Evolutionary conservation across 2,797 vertebrate species (phyloP).

Genomic region (Acanthurus tractus): DNA sequence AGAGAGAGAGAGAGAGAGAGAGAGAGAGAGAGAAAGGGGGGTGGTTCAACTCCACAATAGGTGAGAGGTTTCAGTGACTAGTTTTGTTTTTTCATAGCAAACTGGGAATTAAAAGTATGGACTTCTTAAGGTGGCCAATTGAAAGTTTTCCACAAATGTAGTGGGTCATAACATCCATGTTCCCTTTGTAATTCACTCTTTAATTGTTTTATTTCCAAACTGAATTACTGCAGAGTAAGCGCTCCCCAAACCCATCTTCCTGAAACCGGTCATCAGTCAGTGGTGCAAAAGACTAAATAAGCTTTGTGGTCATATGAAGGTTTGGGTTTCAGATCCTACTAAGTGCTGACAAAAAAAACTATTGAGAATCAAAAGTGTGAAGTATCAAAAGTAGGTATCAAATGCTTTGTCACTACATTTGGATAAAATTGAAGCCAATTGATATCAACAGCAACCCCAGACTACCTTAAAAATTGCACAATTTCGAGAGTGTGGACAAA

Average conservation of each 20-base stretch:
- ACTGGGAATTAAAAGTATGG: conserved; percentile 5
- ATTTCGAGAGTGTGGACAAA: no score
- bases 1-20: background rate
- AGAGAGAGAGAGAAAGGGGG: background rate
- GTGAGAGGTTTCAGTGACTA: background rate
- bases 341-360: no score
- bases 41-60: background rate
- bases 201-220: background rate
- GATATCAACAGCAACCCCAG: no score
- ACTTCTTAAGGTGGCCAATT: conserved; percentile 2
- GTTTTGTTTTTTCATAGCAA: background rate
- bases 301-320: no score
- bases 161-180: background rate
- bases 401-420: no score
- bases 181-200: conserved; percentile 12
- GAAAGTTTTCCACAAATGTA: conserved; percentile 11
- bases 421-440: no score
- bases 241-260: background rate
- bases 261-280: background rate
- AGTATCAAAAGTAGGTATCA: no score
- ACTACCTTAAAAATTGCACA: no score
- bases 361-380: no score
- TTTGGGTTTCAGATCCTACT: no score
- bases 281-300: no score
- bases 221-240: conserved; percentile 1